Conservation (phyloP, 2,797 vertebrate genomes). For the Alcedo quadribrachys region DNA sequence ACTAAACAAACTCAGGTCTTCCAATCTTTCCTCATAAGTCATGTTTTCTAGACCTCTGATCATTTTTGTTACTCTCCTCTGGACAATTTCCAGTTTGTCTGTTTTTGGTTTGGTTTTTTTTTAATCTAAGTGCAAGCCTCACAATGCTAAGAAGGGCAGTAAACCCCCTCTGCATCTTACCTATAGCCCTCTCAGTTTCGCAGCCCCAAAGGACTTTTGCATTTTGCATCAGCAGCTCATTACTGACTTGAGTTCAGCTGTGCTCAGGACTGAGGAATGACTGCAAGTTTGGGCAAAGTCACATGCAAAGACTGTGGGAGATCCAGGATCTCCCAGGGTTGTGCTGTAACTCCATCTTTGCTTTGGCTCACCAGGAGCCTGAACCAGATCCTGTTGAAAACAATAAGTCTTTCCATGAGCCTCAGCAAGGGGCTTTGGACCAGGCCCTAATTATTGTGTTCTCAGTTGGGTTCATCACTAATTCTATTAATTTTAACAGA, state of each 20-base stretch:
- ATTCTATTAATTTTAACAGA: conserved; percentile 23
- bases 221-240: not conserved
- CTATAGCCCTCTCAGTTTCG: not conserved
- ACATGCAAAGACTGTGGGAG: not conserved
- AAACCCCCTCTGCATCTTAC: not conserved
- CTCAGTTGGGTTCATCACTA: conserved; percentile 1
- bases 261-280: not conserved
- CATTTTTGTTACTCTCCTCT: conserved; percentile 23
- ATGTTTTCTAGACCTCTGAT: conserved; percentile 41
- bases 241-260: not conserved
- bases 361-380: not conserved
- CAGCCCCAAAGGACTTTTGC: not conserved
- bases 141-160: not conserved
- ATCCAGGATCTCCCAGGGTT: conserved; percentile 17
- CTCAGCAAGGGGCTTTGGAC: conserved; percentile 12
- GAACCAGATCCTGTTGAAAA: not conserved
- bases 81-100: conserved; percentile 27
- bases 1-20: conserved; percentile 61
- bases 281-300: conserved; percentile 9
- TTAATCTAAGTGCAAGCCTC: not conserved
- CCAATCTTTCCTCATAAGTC: conserved; percentile 35
- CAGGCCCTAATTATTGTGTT: not conserved
- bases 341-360: not conserved
- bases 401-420: not conserved
- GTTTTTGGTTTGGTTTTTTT: not conserved